Evolutionary conservation across 2,797 vertebrate species (phyloP).

Genomic region (Peromyscus melanophrys): DNA sequence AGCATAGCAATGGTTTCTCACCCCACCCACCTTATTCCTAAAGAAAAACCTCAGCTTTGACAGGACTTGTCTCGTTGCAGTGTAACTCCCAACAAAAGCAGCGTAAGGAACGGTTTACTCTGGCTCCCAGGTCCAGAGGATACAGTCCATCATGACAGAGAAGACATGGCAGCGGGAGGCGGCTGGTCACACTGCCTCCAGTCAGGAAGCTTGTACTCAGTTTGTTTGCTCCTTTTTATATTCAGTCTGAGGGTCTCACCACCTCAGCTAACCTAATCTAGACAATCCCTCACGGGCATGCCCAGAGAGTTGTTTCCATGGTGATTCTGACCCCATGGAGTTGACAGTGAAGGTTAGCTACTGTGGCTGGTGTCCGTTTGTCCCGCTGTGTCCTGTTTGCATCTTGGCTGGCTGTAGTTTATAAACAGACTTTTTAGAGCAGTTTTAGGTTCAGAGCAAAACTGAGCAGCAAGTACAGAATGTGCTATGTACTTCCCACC

Average conservation of each 20-base stretch:
- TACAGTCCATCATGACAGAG: neutral
- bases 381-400: neutral
- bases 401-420: neutral
- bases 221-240: neutral
- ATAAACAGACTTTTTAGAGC: neutral
- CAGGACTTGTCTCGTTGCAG: neutral
- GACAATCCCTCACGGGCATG: neutral
- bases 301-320: neutral
- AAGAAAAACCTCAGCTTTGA: neutral
- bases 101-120: neutral
- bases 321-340: neutral
- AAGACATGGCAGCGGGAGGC: neutral
- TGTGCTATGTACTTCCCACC: neutral
- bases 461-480: neutral
- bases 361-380: neutral
- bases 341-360: neutral
- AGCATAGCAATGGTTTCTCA: neutral
- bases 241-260: neutral
- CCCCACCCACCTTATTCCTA: neutral
- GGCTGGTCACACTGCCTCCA: too few species aligned
- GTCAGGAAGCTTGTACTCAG: neutral
- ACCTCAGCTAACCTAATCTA: neutral
- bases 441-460: slow-evolving; percentile 5
- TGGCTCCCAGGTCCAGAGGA: neutral
- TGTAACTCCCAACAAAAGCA: neutral